Base-by-base conservation (phyloP, 2,113 vertebrate species). In the Crotalus viridis region DNA sequence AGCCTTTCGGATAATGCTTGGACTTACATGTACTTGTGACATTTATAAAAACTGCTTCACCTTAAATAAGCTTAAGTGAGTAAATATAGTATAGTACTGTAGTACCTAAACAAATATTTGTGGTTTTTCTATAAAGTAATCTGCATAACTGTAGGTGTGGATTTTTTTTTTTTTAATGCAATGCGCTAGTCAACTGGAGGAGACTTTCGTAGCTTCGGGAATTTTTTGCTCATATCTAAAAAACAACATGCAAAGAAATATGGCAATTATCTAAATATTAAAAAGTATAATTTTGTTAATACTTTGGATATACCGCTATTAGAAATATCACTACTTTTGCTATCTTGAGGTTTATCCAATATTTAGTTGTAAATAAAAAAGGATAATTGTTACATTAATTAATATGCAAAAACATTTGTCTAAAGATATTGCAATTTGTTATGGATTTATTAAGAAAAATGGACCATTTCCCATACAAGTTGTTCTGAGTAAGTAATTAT, bases 41-140 rank as follows among this genome's bases (percentile, higher is more conserved):
- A 96, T 94, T 97, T 96, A 89, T 90, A 89, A 93, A 94, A 93
- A 61, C 94, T 95, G 94, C 90, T 94, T 54, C 81, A 96, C 88
- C 94, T 95, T 96, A 96, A 96, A 97, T 94, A 96, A 95, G 93
- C 69, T 85, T 95, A 91, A 89, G 74, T 96, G 74, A 97, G 95
- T 96, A 96, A 97, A 94, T 93, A 95, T 94, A 94, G 55, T 51
- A 69, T 5, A 33, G 64, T 69, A 69, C 64, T n/a, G 5, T 69
- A 54, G 95, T 96, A 92, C 91, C 89, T 94, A 96, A 95, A 96
- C 94, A 96, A 96, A 95, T 95, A 94, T 94, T 95, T 95, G 94
- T 28, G 43, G 91, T 57, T 64, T 93, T 0, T 0, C 94, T 95
- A 85, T 26, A 91, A 94, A 95, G 64, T 92, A 0, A 0, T 92